Conservation (phyloP, 2,797 vertebrate genomes). For the Leptodactylus fallax region DNA sequence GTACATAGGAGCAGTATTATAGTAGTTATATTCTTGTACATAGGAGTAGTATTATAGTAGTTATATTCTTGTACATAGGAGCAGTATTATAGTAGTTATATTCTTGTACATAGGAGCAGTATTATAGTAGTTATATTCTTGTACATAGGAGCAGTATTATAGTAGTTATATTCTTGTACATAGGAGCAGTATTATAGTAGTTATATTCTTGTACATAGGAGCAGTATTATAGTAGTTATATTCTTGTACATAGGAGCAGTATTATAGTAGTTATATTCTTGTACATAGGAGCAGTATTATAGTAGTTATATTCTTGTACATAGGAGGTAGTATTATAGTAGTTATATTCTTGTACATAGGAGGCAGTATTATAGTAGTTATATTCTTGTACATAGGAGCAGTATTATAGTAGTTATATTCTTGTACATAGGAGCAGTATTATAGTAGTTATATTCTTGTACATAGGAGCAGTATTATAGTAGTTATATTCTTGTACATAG, state of each 20-base stretch:
- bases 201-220: constrained; percentile 5
- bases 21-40: too few species aligned
- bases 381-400: too few species aligned
- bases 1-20: too few species aligned
- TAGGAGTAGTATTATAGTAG: neutral
- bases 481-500: too few species aligned
- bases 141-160: neutral
- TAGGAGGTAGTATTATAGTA: too few species aligned
- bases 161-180: constrained; percentile 7
- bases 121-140: too few species aligned
- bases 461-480: neutral
- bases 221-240: constrained; percentile 15
- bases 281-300: neutral
- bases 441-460: neutral
- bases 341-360: too few species aligned
- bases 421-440: too few species aligned
- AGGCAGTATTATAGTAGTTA: too few species aligned
- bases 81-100: too few species aligned
- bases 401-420: constrained; percentile 1
- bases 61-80: neutral
- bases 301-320: too few species aligned
- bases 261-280: constrained; percentile 15
- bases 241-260: constrained; percentile 5
- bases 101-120: too few species aligned
- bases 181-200: neutral